phyloP scores from a whole-genome alignment of 2,888 invertebrate species.

The Acanthosepion esculentum region DNA sequence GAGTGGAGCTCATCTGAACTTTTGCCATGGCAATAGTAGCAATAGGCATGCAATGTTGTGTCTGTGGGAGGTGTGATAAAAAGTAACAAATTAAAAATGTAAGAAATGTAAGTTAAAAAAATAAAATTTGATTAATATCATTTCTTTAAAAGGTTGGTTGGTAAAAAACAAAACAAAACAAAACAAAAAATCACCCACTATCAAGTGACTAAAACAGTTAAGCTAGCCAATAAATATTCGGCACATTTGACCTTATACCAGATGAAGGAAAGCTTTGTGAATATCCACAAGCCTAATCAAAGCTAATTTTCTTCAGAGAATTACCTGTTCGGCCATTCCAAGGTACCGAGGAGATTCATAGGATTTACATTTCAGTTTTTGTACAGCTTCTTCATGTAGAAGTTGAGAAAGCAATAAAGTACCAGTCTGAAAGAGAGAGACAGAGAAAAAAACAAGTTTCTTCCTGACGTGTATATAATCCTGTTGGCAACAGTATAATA shows the following conservation, averaged over 20 bases:
- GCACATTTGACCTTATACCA: not conserved
- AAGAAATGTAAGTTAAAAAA: no score
- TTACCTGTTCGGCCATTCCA: conserved; percentile 72
- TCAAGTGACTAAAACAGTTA: no score
- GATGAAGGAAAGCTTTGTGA: not conserved
- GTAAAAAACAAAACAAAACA: no score
- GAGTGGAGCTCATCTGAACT: no score
- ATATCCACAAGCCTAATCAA: not conserved
- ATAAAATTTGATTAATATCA: no score
- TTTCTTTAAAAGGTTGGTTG: no score
- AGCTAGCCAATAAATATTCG: no score
- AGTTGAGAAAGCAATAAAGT: conserved; percentile 87
- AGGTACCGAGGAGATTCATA: conserved; percentile 76
- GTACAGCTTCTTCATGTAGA: conserved; percentile 87
- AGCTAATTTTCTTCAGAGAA: not conserved
- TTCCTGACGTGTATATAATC: not conserved
- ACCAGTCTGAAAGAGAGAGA: conserved; percentile 79
- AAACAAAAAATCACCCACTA: no score
- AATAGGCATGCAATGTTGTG: no score
- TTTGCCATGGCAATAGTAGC: no score
- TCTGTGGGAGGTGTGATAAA: no score
- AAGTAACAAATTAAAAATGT: no score
- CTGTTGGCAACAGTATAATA: not conserved
- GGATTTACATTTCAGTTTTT: conserved; percentile 86
- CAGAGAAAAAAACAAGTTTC: not conserved